Percentiles rank a stretch among this genome's conserved stretches.
Conservation (phyloP, 2,113 vertebrate species). For the Caretta caretta region DNA sequence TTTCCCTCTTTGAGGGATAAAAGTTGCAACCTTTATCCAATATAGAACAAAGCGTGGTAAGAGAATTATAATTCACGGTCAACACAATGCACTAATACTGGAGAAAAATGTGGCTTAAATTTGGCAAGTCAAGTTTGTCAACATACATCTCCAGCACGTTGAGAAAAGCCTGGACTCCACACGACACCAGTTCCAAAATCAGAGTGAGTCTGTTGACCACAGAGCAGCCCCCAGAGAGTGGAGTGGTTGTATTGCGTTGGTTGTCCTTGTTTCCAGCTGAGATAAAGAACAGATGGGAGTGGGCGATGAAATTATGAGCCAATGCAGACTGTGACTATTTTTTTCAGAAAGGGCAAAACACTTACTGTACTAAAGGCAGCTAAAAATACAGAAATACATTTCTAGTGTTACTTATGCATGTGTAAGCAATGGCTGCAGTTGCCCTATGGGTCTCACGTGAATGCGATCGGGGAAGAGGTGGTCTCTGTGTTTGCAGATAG, state of each 20-base stretch:
- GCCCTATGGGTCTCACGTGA: background rate
- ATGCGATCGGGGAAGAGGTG: background rate
- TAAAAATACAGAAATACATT: background rate
- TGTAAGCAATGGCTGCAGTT: background rate
- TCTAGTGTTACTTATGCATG: background rate
- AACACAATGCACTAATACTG: too few relatives aligned
- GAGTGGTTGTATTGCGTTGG: background rate
- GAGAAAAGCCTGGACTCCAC: fast-evolving
- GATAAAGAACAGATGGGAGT: constrained; percentile 69
- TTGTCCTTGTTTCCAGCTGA: constrained; percentile 59
- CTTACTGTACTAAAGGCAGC: background rate
- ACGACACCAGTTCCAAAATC: background rate
- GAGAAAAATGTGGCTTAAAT: background rate
- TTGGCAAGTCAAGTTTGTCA: background rate
- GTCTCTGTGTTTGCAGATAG: background rate
- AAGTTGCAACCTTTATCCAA: background rate
- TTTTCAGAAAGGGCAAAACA: background rate
- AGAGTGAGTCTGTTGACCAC: background rate
- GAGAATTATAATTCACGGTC: background rate
- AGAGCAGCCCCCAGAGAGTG: background rate
- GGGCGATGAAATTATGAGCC: constrained; percentile 47
- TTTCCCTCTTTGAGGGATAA: background rate
- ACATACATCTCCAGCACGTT: background rate
- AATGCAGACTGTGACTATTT: constrained; percentile 28
- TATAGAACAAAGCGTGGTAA: background rate